Conservation (phyloP, 2,113 vertebrate genomes). For the Collichthys lucidus region DNA sequence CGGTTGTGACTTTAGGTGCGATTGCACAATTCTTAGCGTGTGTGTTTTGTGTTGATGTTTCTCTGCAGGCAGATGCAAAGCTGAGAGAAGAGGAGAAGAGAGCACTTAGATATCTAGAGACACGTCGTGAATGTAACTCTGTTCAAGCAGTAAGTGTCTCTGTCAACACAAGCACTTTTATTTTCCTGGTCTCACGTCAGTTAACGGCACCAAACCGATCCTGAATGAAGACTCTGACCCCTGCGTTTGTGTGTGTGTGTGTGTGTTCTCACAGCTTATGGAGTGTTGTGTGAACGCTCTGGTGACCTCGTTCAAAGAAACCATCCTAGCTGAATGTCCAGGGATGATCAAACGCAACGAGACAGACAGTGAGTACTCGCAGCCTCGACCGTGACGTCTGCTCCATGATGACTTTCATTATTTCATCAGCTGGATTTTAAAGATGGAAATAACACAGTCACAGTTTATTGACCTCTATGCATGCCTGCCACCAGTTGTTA, state of each 20-base stretch:
- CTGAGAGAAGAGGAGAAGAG: constrained; percentile 98
- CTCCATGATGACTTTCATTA: neutral
- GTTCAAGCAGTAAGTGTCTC: constrained; percentile 94
- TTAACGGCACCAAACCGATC: neutral
- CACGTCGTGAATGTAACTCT: constrained; percentile 97
- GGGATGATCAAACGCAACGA: constrained; percentile 99
- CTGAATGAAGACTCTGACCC: neutral
- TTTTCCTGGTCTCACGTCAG: neutral
- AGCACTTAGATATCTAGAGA: constrained; percentile 96
- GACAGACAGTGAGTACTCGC: constrained; percentile 93
- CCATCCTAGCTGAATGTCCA: constrained; percentile 96
- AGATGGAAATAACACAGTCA: constrained; percentile 5
- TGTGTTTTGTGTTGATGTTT: constrained; percentile 14
- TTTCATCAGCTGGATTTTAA: constrained; percentile 4
- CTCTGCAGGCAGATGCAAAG: constrained; percentile 93
- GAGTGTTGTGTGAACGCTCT: constrained; percentile 98
- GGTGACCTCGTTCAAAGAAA: constrained; percentile 99
- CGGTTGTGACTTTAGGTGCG: neutral
- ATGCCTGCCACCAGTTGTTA: too few species aligned
- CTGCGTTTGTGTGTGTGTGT: neutral
- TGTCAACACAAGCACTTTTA: neutral
- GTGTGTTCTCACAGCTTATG: constrained; percentile 88
- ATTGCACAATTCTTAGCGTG: neutral
- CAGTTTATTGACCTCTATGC: neutral
- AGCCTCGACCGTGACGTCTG: neutral